Percentiles rank a stretch among this genome's conserved stretches.
phyloP scores from a whole-genome alignment of 2,113 vertebrate species.

The Caranx melampygus region DNA sequence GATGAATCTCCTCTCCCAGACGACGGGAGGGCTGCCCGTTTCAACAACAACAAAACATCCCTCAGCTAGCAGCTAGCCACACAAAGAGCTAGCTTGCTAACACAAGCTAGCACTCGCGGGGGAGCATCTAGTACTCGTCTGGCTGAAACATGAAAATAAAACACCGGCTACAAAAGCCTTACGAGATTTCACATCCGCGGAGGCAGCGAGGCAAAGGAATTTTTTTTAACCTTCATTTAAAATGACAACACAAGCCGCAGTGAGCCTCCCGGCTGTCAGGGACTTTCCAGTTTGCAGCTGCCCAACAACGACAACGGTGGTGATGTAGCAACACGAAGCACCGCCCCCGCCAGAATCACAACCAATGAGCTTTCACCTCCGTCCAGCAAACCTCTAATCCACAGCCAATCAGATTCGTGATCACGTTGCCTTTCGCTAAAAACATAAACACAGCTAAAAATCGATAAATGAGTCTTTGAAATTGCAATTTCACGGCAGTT shows the following conservation, averaged over 20 bases:
- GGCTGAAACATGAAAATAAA: background rate
- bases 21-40: slow-evolving; percentile 67
- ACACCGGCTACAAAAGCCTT: background rate
- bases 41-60: slow-evolving; percentile 84
- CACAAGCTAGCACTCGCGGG: slow-evolving; percentile 51
- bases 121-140: slow-evolving; percentile 32
- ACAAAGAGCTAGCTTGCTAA: slow-evolving; percentile 81
- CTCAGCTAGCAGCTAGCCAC: slow-evolving; percentile 74
- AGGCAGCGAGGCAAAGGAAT: background rate
- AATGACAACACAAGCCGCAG: slow-evolving; percentile 1
- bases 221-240: background rate
- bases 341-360: slow-evolving; percentile 42
- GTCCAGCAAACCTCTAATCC: slow-evolving; percentile 2
- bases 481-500: background rate
- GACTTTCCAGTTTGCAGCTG: slow-evolving; percentile 77
- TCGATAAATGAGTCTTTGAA: slow-evolving; percentile 26
- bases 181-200: background rate
- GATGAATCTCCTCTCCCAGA: slow-evolving; percentile 67
- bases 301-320: slow-evolving; percentile 67
- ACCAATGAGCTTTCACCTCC: slow-evolving; percentile 59
- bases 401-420: slow-evolving; percentile 59
- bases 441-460: slow-evolving; percentile 72
- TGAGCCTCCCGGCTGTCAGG: slow-evolving; percentile 58
- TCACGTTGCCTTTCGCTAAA: slow-evolving; percentile 53
- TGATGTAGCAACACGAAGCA: slow-evolving; percentile 64